Base-by-base conservation (phyloP, 2,888 invertebrate species). In the Pinctada fucata region DNA sequence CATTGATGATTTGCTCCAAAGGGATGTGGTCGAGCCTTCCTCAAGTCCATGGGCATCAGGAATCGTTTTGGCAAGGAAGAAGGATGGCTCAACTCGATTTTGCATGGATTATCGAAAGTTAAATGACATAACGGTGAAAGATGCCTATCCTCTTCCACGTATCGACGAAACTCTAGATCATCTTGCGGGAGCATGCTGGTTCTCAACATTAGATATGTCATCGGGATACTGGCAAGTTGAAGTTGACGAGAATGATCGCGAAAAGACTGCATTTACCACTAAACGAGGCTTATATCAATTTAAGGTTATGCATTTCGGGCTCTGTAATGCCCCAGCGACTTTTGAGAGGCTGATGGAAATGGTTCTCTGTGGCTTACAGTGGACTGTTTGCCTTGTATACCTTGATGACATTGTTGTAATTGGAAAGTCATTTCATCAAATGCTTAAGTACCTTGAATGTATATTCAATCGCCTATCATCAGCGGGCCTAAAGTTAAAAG, bases 231-330 rank as follows among this genome's bases (percentile, higher is more conserved):
- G 68, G 68, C 47, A 68, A 47, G 47, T 68, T 45, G 68, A 68
- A 68, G 16, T 68, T 45, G 68, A 16, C 4, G 68, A 68, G 47
- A 47, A 68, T 45, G 8, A 68, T 68, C 8, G 45, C 16, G 45
- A 47, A 45, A 68, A 68, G 47, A 66, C 58, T 66, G 66, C 66
- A 10, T 66, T 66, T n/a, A 10, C 16, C 16, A n/a, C 66, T n/a
- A 10, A 16, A 16, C 16, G 45, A 31, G 68, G 68, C 16, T 47
- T 68, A 5, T 68, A 68, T 47, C 68, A 68, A 10, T 68, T 68
- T 68, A 68, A 68, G 10, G 68, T 68, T n/a, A 68, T 68, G 68
- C 6, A 10, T 68, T 68, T 68, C 45, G 68, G 68, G 10, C 47
- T 68, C 31, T 68, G 68, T 5, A 68, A 68, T 68, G 68, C 68